A percentile compares a stretch with the other conserved stretches of the same genome.
These are phyloP conservation scores for Microplitis manilae DNA, from an alignment of 2,888 invertebrate species.

Conservation along the genomic window DNA sequence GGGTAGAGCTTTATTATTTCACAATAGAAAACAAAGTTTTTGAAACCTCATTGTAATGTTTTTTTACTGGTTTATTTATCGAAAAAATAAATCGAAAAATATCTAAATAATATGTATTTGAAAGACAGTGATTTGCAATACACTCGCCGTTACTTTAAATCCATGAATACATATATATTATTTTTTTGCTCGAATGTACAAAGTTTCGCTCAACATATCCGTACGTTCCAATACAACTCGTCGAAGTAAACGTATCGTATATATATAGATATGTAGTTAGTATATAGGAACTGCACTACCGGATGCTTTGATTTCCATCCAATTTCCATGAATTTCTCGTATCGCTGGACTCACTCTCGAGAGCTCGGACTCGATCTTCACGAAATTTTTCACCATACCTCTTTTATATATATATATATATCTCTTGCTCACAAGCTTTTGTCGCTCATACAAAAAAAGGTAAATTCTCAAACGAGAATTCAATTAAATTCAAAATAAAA, in stretches of 20 bases:
- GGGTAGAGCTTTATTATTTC: too few relatives aligned
- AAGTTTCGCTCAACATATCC: constrained; percentile 28
- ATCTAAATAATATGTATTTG: not conserved
- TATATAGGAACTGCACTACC: constrained; percentile 16
- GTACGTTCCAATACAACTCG: constrained; percentile 27
- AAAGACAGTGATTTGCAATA: constrained; percentile 22
- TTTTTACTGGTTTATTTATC: not conserved
- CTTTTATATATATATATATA: constrained; percentile 7
- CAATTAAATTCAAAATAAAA: constrained; percentile 19
- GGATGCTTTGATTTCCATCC: constrained; percentile 44
- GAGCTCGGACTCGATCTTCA: constrained; percentile 26
- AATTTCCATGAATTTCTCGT: constrained; percentile 45
- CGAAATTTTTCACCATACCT: constrained; percentile 28
- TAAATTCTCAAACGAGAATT: constrained; percentile 22
- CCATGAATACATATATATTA: constrained; percentile 22
- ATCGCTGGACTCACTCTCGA: constrained; percentile 26
- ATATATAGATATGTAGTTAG: constrained; percentile 14
- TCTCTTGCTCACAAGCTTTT: constrained; percentile 10
- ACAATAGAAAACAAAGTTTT: too few relatives aligned
- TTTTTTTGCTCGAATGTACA: constrained; percentile 19
- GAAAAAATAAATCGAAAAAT: not conserved
- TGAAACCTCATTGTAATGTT: not conserved
- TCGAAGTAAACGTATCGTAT: constrained; percentile 9
- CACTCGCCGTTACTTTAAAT: constrained; percentile 28
- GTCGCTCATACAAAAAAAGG: constrained; percentile 35